Evolutionary conservation across 2,888 invertebrate species (phyloP).

Genomic region (Sisyra nigra): DNA sequence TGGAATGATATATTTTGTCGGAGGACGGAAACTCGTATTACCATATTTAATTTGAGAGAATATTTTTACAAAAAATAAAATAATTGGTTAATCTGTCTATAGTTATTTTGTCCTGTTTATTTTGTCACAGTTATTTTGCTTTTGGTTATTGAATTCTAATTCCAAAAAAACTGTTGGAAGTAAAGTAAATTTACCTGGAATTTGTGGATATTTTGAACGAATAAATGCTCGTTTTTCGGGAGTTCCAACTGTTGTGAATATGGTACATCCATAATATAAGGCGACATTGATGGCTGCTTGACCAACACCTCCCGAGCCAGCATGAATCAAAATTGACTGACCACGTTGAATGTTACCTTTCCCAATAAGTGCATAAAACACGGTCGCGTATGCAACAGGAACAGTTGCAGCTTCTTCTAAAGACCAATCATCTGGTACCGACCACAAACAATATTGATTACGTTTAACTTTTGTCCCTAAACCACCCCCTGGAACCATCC

Average conservation of each 20-base stretch:
- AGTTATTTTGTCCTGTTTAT: too few species aligned
- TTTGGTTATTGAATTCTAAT: too few species aligned
- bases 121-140: too few species aligned
- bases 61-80: too few species aligned
- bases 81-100: too few species aligned
- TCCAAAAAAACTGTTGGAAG: too few species aligned
- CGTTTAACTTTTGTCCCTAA: slow-evolving; percentile 36
- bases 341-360: slow-evolving; percentile 19
- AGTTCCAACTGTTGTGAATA: slow-evolving; percentile 45
- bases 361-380: slow-evolving; percentile 26
- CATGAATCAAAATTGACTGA: slow-evolving; percentile 32
- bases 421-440: slow-evolving; percentile 34
- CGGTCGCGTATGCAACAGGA: slow-evolving; percentile 41
- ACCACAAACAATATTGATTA: slow-evolving; percentile 28
- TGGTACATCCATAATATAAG: slow-evolving; percentile 35
- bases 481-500: slow-evolving; percentile 31
- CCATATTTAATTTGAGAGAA: too few species aligned
- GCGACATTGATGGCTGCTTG: slow-evolving; percentile 51
- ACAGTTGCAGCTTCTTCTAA: slow-evolving; percentile 41
- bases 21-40: too few species aligned
- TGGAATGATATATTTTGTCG: too few species aligned
- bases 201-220: slow-evolving; percentile 31
- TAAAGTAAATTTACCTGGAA: slow-evolving; percentile 11
- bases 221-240: slow-evolving; percentile 34
- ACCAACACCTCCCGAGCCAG: slow-evolving; percentile 47